These are phyloP conservation scores for Coelinius sp. DNA, from an alignment of 2,888 invertebrate genomes.

Conservation along the genomic window DNA sequence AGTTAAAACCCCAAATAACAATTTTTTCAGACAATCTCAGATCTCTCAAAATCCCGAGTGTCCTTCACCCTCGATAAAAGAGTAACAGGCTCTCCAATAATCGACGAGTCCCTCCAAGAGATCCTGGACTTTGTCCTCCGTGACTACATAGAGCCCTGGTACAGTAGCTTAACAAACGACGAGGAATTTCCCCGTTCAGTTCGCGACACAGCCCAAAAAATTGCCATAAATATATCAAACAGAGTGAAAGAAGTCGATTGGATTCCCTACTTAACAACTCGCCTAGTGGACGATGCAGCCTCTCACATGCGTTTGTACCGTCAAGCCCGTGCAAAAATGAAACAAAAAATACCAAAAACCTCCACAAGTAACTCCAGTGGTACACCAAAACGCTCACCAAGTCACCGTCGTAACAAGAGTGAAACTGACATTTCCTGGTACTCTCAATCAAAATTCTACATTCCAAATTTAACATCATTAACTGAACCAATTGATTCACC, in stretches of 20 bases:
- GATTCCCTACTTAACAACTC: slow-evolving; percentile 89
- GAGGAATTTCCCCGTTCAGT: slow-evolving; percentile 82
- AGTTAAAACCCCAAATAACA: not conserved
- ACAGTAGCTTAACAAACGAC: slow-evolving; percentile 78
- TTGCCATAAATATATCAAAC: slow-evolving; percentile 77
- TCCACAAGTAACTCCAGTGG: slow-evolving; percentile 64
- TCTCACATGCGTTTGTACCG: slow-evolving; percentile 90
- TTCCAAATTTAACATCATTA: slow-evolving; percentile 64
- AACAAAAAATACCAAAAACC: slow-evolving; percentile 52
- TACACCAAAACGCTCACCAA: slow-evolving; percentile 71
- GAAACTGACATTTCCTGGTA: slow-evolving; percentile 82
- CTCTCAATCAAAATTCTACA: slow-evolving; percentile 78
- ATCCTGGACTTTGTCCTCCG: slow-evolving; percentile 85
- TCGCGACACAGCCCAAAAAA: slow-evolving; percentile 79
- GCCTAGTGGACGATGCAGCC: slow-evolving; percentile 91
- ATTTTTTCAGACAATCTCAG: slow-evolving; percentile 56
- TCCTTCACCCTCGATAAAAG: slow-evolving; percentile 73
- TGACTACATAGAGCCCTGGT: slow-evolving; percentile 87
- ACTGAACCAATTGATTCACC: slow-evolving; percentile 63
- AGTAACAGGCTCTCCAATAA: slow-evolving; percentile 88
- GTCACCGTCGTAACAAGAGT: slow-evolving; percentile 81
- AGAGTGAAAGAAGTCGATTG: slow-evolving; percentile 89
- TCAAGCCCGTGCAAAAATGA: slow-evolving; percentile 76
- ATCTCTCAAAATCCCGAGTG: slow-evolving; percentile 62
- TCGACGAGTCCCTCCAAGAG: slow-evolving; percentile 89